Evolutionary conservation across 1,140 invertebrate species (phyloP).

Genomic region (Aphis craccivora): DNA sequence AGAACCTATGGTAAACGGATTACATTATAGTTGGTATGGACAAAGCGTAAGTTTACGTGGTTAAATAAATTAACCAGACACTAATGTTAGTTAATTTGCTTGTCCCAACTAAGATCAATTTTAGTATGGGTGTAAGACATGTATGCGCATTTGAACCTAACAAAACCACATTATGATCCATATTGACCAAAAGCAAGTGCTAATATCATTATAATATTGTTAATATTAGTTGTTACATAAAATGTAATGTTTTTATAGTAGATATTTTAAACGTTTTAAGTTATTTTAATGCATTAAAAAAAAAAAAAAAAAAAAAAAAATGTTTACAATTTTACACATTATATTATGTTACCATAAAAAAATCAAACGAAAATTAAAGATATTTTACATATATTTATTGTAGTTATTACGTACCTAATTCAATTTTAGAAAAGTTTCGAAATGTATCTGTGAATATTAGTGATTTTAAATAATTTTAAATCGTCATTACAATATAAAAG

Average conservation of each 20-base stretch:
- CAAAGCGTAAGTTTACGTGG: not conserved
- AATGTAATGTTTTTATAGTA: not conserved
- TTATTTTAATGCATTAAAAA: not conserved
- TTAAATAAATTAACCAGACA: constrained; percentile 24
- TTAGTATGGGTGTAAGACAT: not conserved
- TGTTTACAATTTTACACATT: not conserved
- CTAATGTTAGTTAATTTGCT: constrained; percentile 7
- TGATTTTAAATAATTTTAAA: too few relatives aligned
- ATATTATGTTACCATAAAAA: not conserved
- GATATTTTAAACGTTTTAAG: not conserved
- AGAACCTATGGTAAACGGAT: not conserved
- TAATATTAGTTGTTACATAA: not conserved
- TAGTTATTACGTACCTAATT: too few relatives aligned
- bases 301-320: too few relatives aligned
- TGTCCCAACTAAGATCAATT: not conserved
- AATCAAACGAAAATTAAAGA: too few relatives aligned
- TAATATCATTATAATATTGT: not conserved
- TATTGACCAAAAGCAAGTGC: not conserved
- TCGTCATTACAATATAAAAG: too few relatives aligned
- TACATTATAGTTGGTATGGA: not conserved
- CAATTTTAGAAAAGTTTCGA: not conserved
- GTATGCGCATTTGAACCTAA: not conserved
- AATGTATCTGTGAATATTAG: not conserved
- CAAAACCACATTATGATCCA: not conserved
- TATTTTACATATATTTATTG: too few relatives aligned